Percentiles rank a stretch among this genome's conserved stretches.
Conservation (phyloP, 2,797 vertebrate species). For the Scolopax rusticola region DNA sequence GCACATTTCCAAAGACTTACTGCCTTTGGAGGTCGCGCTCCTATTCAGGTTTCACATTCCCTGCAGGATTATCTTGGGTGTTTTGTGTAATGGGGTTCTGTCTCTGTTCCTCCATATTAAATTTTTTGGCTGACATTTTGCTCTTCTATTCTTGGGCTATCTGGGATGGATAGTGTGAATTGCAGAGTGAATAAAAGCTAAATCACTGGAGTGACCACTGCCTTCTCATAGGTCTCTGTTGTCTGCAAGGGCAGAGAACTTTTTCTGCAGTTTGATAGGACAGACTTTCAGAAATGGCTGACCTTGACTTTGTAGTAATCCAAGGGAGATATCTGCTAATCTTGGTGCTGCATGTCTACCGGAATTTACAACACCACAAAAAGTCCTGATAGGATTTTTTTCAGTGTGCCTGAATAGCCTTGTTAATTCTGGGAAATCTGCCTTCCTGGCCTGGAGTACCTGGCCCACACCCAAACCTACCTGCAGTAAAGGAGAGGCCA, state of each 20-base stretch:
- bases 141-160: not conserved
- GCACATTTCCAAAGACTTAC: not conserved
- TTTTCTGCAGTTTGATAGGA: not conserved
- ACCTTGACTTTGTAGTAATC: not conserved
- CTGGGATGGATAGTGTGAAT: not conserved
- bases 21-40: not conserved
- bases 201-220: not conserved
- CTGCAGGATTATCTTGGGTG: not conserved
- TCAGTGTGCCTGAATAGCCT: not conserved
- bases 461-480: not conserved
- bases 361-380: not conserved
- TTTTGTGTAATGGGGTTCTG: not conserved
- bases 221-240: not conserved
- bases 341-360: not conserved
- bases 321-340: not conserved
- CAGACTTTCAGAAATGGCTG: not conserved
- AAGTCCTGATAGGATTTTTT: not conserved
- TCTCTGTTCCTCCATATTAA: not conserved
- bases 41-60: not conserved
- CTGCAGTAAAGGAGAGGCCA: not conserved
- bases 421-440: not conserved
- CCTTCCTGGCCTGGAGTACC: not conserved
- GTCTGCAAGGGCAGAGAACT: not conserved
- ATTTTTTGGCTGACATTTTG: not conserved
- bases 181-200: not conserved